Conservation (phyloP, 2,888 invertebrate species). For the Ormyrus pomaceus region DNA sequence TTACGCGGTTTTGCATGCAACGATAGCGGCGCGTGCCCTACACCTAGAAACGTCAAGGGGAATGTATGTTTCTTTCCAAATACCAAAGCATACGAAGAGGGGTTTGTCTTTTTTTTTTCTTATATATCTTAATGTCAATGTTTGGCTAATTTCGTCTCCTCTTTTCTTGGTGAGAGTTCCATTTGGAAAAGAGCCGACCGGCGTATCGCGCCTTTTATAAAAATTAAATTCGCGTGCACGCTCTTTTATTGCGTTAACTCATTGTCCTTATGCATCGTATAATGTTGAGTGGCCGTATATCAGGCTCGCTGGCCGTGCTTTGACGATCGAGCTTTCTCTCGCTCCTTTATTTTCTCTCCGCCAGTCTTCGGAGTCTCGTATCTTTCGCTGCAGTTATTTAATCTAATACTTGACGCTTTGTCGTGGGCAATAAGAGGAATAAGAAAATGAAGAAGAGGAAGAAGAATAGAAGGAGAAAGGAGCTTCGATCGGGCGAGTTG, state of each 20-base stretch:
- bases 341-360: not conserved
- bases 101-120: slow-evolving; percentile 14
- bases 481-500: not conserved
- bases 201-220: slow-evolving; percentile 1
- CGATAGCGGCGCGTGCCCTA: slow-evolving; percentile 30
- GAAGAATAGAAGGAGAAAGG: slow-evolving; percentile 10
- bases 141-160: slow-evolving; percentile 18
- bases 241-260: slow-evolving; percentile 49
- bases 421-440: too few relatives aligned
- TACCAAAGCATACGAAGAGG: slow-evolving; percentile 49
- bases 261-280: slow-evolving; percentile 7
- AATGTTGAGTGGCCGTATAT: not conserved
- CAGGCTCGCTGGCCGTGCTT: not conserved
- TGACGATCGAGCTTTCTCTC: not conserved
- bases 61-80: slow-evolving; percentile 44
- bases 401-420: not conserved
- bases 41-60: slow-evolving; percentile 47
- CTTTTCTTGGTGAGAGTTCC: not conserved
- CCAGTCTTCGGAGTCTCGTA: not conserved
- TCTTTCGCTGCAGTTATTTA: not conserved
- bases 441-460: not conserved
- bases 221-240: slow-evolving; percentile 7
- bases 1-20: slow-evolving; percentile 25
- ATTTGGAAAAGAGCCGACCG: slow-evolving; percentile 25
- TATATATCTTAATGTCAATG: slow-evolving; percentile 29